Percentiles rank a stretch among this genome's conserved stretches.
These are phyloP conservation scores for Bradypodion pumilum DNA, from an alignment of 2,797 vertebrate species.

Conservation along the genomic window DNA sequence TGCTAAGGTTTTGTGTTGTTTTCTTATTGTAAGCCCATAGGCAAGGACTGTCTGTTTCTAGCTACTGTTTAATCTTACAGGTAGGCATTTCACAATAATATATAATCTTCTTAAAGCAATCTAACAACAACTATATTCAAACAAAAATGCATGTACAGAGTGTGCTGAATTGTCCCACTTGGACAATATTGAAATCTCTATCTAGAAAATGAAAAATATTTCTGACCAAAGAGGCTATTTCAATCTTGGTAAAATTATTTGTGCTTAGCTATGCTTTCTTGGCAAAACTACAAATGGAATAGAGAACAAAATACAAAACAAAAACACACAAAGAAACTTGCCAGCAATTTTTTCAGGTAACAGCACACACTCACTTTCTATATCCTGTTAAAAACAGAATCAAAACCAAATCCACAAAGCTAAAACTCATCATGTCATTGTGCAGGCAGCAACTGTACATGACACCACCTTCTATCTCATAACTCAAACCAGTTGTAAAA, in stretches of 20 bases:
- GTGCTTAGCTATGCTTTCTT: conserved; percentile 51
- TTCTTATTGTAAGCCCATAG: background rate
- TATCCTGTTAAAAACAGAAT: conserved; percentile 18
- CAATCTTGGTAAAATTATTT: conserved; percentile 53
- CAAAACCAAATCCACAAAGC: conserved; percentile 5
- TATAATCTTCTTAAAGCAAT: background rate
- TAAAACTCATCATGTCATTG: background rate
- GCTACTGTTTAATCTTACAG: background rate
- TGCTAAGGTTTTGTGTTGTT: background rate
- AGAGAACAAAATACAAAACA: background rate
- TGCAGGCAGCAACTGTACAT: conserved; percentile 12
- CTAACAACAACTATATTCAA: background rate
- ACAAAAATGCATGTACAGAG: background rate
- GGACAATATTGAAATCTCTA: conserved; percentile 16
- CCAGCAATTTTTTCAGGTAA: conserved; percentile 38
- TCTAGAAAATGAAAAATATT: background rate
- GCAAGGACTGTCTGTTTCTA: background rate
- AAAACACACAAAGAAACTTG: background rate
- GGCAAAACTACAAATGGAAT: conserved; percentile 57
- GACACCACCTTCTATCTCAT: background rate
- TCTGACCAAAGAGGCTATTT: conserved; percentile 59
- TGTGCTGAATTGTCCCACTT: conserved; percentile 27
- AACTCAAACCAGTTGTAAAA: conserved; percentile 21
- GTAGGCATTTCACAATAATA: conserved; percentile 7
- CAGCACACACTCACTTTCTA: background rate